Evolutionary conservation across 2,888 invertebrate species (phyloP).

Genomic region (Rhimphoctona megacephalus): DNA sequence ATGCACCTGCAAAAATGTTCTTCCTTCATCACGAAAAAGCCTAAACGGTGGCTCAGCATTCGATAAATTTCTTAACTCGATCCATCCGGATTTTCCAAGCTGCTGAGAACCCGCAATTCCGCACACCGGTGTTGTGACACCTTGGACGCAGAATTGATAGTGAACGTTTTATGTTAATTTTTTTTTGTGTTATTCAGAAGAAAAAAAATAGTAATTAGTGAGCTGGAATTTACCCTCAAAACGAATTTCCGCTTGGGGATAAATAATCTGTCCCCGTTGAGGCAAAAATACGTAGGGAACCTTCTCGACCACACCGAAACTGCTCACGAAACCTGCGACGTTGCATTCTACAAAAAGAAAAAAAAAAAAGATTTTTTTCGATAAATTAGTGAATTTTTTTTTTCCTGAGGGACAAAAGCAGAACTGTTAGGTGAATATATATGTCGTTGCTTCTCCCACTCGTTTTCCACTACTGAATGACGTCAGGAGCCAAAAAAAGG

Average conservation of each 20-base stretch:
- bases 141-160: slow-evolving; percentile 83
- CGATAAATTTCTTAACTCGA: slow-evolving; percentile 91
- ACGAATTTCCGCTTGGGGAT: slow-evolving; percentile 94
- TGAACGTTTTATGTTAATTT: neutral
- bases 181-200: neutral
- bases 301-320: slow-evolving; percentile 89
- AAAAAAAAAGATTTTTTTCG: neutral
- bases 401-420: neutral
- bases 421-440: neutral
- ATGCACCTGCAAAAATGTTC: slow-evolving; percentile 91
- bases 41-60: slow-evolving; percentile 93
- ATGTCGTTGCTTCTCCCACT: neutral
- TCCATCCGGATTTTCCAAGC: slow-evolving; percentile 92
- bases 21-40: slow-evolving; percentile 92
- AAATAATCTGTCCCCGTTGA: slow-evolving; percentile 94
- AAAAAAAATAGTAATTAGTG: neutral
- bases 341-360: slow-evolving; percentile 89
- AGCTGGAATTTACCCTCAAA: slow-evolving; percentile 88
- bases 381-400: neutral
- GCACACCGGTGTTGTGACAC: slow-evolving; percentile 92
- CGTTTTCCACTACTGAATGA: neutral
- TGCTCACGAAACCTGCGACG: slow-evolving; percentile 92
- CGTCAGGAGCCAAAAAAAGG: neutral
- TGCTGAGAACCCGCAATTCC: slow-evolving; percentile 94
- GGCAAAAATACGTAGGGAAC: slow-evolving; percentile 95